Base-by-base conservation (phyloP, 2,797 vertebrate species). In the Channallabes apus region DNA sequence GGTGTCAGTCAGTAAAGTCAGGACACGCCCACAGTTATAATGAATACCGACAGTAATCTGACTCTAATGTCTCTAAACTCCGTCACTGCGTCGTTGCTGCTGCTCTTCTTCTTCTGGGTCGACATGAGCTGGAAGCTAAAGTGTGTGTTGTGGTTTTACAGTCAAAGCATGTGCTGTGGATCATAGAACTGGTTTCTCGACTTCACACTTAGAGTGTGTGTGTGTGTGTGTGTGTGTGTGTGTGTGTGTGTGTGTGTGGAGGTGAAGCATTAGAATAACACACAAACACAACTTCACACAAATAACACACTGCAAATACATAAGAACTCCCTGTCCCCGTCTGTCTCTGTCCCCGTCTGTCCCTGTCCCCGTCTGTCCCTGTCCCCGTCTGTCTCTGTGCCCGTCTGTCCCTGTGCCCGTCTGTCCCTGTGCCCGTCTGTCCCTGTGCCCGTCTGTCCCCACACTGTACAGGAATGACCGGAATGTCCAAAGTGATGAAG, bases 161-260 rank as follows among this genome's bases (percentile, higher is more conserved):
- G 59, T 24, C 24, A 46, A 64, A 80, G 59, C 20, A 27, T 29
- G 61, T 46, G 38, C 61, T 83, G 71, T 65, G 82, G 59, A 54
- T 91, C 88, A 86, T 89, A 56, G 51, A 85, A 89, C 86, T 83
- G 85, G 86, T 89, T 89, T 84, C 54, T 73, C 82, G 41, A 84
- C 84, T 86, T 87, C 46, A 87, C 82, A 87, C 51, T 59, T 65
- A 38, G n/a, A n/a, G n/a, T n/a, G n/a, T n/a, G n/a, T n/a, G n/a
- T n/a, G 58, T 85, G 71, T 71, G 64, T 76, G 79, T 82, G 64
- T 69, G 79, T 79, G 76, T 87, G 78, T 73, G 77, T 72, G 54
- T 72, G 59, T 83, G 73, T 61, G 72, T 65, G 80, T 79, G 29
- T 83, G 75, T 78, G 64, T 84, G 41, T 73, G 58, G 54, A 65